Base-by-base conservation (phyloP, 2,113 vertebrate genomes). In the Ceyx margarethae region DNA sequence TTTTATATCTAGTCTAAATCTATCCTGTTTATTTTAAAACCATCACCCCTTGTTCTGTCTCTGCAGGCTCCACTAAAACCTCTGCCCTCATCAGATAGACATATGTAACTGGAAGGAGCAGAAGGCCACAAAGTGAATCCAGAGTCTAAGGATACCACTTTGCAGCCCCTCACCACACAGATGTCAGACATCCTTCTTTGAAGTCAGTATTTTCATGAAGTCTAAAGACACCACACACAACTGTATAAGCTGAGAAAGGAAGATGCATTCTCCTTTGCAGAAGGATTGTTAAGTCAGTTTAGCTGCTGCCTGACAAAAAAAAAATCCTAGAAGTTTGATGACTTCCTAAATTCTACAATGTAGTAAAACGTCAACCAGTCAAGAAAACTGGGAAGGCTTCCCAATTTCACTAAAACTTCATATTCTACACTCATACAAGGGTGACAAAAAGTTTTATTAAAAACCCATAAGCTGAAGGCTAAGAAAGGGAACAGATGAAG, bases 51-150 rank as follows among this genome's bases (percentile, higher is more conserved):
- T 67, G n/a, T 57, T 17, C 15, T 80, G 29, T 37, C 2, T 1
- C 25, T 46, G 43, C 8, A 62, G n/a, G 10, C 22, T 45, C 13
- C 46, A 13, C 29, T 57, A 62, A 72, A 54, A 57, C 8, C 15
- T 19, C 62, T 43, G 15, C 12, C 28, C 19, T 35, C 45, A 20
- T 64, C 33, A 65, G 48, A 71, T 0, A 0, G 26, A 37, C 6
- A 17, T 28, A 50, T 3, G 3, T 15, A 35, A 61, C 53, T 73
- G 2, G 5, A 92, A 74, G 54, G 13, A 88, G 58, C 31, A 69
- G 60, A 15, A 1, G 0, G 5, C 13, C 2, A 26, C 23, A n/a
- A 56, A 79, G 29, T 14, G 7, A 72, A 76, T 3, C 6, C 25
- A 4, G 11, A 58, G 9, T 21, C 54, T 57, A 50, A 76, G 62